Conservation (phyloP, 1,140 invertebrate genomes). For the Varroa destructor region DNA sequence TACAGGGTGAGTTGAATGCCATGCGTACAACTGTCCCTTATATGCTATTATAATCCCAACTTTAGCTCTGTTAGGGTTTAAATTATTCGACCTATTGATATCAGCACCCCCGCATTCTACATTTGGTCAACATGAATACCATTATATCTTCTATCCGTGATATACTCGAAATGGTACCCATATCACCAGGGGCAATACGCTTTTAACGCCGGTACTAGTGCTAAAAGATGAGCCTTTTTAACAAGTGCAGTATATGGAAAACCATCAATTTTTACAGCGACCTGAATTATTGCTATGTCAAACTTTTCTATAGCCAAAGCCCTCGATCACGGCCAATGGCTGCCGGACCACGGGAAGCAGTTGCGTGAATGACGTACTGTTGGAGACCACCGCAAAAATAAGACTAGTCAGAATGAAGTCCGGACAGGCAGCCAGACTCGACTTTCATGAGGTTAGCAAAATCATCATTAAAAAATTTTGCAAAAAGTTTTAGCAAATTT, state of each 20-base stretch:
- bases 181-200: neutral
- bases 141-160: neutral
- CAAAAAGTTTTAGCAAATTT: neutral
- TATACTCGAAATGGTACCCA: neutral
- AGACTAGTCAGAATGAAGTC: conserved; percentile 11
- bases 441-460: conserved; percentile 3
- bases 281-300: neutral
- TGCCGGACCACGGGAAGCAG: neutral
- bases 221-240: neutral
- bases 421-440: conserved; percentile 5
- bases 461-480: neutral
- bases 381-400: neutral
- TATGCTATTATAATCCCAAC: neutral
- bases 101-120: too few species aligned
- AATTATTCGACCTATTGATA: too few species aligned
- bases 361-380: neutral
- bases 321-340: neutral
- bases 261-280: neutral
- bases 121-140: neutral
- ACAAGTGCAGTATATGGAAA: neutral
- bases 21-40: neutral
- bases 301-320: neutral
- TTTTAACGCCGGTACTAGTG: neutral
- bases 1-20: neutral
- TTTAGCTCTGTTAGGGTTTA: too few species aligned